These are phyloP conservation scores for Catharus bicknelli DNA, from an alignment of 2,113 vertebrate genomes.

Conservation along the genomic window DNA sequence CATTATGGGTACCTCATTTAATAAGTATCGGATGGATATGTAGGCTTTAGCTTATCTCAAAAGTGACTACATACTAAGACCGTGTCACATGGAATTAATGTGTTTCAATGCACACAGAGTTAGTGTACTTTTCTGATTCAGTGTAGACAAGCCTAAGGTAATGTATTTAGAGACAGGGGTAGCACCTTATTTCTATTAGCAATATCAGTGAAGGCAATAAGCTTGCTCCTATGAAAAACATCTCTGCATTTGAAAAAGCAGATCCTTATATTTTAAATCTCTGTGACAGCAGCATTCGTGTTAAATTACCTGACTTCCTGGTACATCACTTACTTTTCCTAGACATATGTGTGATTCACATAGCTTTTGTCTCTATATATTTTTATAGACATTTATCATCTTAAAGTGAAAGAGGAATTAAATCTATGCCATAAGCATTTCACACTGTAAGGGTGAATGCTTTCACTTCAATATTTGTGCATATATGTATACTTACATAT, in stretches of 20 bases:
- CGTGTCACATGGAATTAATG: background rate
- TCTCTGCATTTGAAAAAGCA: background rate
- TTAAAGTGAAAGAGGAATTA: background rate
- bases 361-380: background rate
- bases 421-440: background rate
- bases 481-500: background rate
- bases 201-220: background rate
- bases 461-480: background rate
- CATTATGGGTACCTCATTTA: accelerated
- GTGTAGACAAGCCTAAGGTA: background rate
- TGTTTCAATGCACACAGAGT: background rate
- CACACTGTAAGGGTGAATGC: background rate
- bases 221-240: background rate
- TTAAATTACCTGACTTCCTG: background rate
- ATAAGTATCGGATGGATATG: background rate
- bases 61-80: background rate
- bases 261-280: background rate
- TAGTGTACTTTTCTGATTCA: background rate
- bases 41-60: background rate
- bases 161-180: background rate
- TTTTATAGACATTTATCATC: background rate
- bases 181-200: background rate
- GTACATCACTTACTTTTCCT: background rate
- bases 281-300: background rate
- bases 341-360: background rate